These are phyloP conservation scores for Drosophila meridionalis DNA, from an alignment of 2,888 invertebrate genomes.

Conservation along the genomic window DNA sequence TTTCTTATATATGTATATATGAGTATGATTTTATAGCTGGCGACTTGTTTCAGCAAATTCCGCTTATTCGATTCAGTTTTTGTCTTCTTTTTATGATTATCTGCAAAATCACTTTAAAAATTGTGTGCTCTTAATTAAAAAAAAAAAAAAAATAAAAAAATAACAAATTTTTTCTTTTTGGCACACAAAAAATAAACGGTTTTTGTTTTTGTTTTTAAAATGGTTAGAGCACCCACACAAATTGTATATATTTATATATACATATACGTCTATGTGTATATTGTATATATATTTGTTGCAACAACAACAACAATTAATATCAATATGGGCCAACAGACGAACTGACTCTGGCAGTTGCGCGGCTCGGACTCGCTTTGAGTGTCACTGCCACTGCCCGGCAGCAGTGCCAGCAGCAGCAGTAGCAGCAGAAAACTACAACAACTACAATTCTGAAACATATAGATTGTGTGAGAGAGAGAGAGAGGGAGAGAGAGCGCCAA, in stretches of 20 bases:
- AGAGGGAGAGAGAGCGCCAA: slow-evolving; percentile 10
- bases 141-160: slow-evolving; percentile 18
- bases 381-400: slow-evolving; percentile 73
- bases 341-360: slow-evolving; percentile 56
- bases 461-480: slow-evolving; percentile 11
- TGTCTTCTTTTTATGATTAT: slow-evolving; percentile 49
- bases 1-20: slow-evolving; percentile 20
- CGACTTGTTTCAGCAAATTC: slow-evolving; percentile 47
- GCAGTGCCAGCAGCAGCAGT: slow-evolving; percentile 29
- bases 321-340: slow-evolving; percentile 66
- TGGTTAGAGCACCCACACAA: slow-evolving; percentile 59
- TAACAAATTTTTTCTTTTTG: slow-evolving; percentile 40
- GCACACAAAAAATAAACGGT: slow-evolving; percentile 41
- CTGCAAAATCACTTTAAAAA: slow-evolving; percentile 62
- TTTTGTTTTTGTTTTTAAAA: slow-evolving; percentile 38
- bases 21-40: slow-evolving; percentile 24
- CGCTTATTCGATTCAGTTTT: slow-evolving; percentile 45
- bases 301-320: slow-evolving; percentile 45
- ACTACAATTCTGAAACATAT: slow-evolving; percentile 6
- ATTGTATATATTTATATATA: slow-evolving; percentile 8
- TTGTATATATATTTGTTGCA: slow-evolving; percentile 30
- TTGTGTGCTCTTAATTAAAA: slow-evolving; percentile 52
- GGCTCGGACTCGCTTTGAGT: slow-evolving; percentile 59
- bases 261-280: background rate
- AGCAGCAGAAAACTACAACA: slow-evolving; percentile 31